Conservation (phyloP, 2,113 vertebrate genomes). For the Atherinomorus stipes region DNA sequence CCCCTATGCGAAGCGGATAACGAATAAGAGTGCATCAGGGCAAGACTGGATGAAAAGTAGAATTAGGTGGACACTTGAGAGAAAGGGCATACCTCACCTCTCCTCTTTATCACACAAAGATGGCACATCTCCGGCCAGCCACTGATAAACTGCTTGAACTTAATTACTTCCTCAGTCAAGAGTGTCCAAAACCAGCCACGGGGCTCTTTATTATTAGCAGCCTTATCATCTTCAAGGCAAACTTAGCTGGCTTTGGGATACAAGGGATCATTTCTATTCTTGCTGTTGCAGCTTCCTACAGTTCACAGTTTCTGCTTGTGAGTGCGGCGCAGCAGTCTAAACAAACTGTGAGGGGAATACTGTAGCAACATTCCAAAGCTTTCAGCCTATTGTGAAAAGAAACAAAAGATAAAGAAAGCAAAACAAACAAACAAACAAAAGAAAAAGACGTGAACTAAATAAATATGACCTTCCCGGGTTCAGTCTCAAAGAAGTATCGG, state of each 20-base stretch:
- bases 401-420: constrained; percentile 24
- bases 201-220: constrained; percentile 77
- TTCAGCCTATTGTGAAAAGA: constrained; percentile 3
- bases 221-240: constrained; percentile 76
- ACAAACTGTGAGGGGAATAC: constrained; percentile 32
- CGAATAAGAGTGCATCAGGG: constrained; percentile 20
- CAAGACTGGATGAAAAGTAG: constrained; percentile 43
- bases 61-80: constrained; percentile 57
- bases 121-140: constrained; percentile 71
- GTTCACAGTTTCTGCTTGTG: constrained; percentile 40
- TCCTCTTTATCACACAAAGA: constrained; percentile 71
- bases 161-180: constrained; percentile 80
- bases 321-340: constrained; percentile 22
- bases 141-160: constrained; percentile 78
- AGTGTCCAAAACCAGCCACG: constrained; percentile 66
- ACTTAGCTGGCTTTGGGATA: constrained; percentile 53
- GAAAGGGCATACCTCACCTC: constrained; percentile 63
- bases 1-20: constrained; percentile 52
- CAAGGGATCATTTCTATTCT: constrained; percentile 62
- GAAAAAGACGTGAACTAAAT: constrained; percentile 21
- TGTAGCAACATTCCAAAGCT: constrained; percentile 5
- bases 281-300: constrained; percentile 23
- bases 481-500: constrained; percentile 26
- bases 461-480: constrained; percentile 42
- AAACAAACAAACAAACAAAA: constrained; percentile 28